Percentiles rank a stretch among this genome's conserved stretches.
Conservation (phyloP, 2,888 invertebrate genomes). For the Netelia melanura region DNA sequence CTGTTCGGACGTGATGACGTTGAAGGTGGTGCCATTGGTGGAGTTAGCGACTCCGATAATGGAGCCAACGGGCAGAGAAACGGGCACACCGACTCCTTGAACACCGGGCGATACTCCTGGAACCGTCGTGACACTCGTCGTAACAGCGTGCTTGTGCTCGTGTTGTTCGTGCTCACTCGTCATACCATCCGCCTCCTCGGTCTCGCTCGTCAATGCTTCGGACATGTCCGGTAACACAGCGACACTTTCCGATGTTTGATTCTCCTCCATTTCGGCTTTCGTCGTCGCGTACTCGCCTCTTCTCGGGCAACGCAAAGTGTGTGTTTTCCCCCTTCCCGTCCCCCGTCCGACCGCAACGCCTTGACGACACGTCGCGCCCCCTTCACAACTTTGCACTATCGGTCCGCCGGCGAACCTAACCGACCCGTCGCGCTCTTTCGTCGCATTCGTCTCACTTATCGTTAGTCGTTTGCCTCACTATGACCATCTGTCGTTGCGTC, state of each 20-base stretch:
- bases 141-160: constrained; percentile 72
- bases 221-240: constrained; percentile 86
- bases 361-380: no score
- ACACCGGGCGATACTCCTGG: constrained; percentile 85
- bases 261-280: constrained; percentile 84
- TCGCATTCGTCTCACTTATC: no score
- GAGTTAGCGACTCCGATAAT: constrained; percentile 87
- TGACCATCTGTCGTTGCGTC: no score
- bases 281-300: constrained; percentile 75
- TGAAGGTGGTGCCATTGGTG: constrained; percentile 91
- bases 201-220: constrained; percentile 85
- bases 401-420: background rate
- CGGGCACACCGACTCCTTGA: constrained; percentile 87
- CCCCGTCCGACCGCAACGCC: background rate
- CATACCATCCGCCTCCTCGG: constrained; percentile 83
- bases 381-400: no score
- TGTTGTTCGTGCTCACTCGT: constrained; percentile 80
- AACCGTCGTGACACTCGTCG: constrained; percentile 81
- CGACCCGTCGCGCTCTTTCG: background rate
- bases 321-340: background rate
- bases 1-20: constrained; percentile 94
- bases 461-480: no score
- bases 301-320: constrained; percentile 38
- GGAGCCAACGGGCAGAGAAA: constrained; percentile 92
- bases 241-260: constrained; percentile 85